Base-by-base conservation (phyloP, 2,888 invertebrate genomes). In the Glaucopsyche alexis region DNA sequence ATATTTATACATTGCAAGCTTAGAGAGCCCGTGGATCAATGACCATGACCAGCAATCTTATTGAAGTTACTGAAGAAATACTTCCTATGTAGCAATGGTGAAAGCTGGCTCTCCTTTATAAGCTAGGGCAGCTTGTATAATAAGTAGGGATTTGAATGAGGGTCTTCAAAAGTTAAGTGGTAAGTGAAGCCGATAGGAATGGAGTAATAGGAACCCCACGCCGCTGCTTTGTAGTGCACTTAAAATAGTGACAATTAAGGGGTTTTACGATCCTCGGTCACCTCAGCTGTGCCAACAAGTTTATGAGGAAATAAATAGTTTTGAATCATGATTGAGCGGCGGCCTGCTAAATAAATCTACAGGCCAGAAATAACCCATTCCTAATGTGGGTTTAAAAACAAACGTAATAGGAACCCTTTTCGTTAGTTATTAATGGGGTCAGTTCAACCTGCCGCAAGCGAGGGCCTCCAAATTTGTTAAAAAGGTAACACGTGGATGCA, bases 321-420 rank as follows among this genome's bases (percentile, higher is more conserved):
- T 8, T 47, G 11, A 13, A 47, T 47, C 13, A 60, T 60, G 29
- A 60, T 29, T 29, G 60, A 60, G 60, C 29, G 60, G 5, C 29
- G 60, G 29, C 8, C 19, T 55, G 19, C 55, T 60, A 6, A 60
- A 60, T 60, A 60, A 60, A 60, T 19, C 29, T 47, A 47, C 6
- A 60, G 52, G 52, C 9, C 29, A 29, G 29, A 29, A 60, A 29
- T 60, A 29, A 11, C 60, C 50, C 50, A 7, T 13, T 9, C 60
- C 60, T 60, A 60, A 60, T 60, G 60, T 66, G 66, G 66, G 45
- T 42, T n/a, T 16, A 45, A 66, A 45, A 42, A 42, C 66, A 66
- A 66, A 42, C 66, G 66, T 42, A 66, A 65, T 38, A 40, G 38
- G 16, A 66, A 42, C 66, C 42, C 45, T 66, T 65, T 66, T 42